Evolutionary conservation across 2,797 vertebrate genomes (phyloP).

Genomic region (Macrochelys suwanniensis): DNA sequence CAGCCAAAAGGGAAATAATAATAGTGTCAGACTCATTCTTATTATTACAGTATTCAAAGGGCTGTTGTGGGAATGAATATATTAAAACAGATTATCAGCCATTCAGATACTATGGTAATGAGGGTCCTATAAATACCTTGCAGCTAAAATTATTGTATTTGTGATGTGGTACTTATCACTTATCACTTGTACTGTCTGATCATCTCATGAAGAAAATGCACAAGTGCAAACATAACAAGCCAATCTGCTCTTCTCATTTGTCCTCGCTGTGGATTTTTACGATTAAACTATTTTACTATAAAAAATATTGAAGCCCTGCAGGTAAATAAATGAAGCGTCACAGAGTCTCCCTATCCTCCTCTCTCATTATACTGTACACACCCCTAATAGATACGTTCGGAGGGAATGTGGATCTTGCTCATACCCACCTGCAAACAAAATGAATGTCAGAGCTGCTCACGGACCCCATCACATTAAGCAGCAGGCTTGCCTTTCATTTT

Average conservation of each 20-base stretch:
- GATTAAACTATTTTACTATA: not conserved
- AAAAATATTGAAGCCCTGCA: not conserved
- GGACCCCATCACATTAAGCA: not conserved
- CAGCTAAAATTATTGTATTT: not conserved
- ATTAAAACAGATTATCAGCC: not conserved
- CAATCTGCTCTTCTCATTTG: not conserved
- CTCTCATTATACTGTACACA: no score
- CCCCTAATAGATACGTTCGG: not conserved
- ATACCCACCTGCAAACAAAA: no score
- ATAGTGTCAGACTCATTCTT: not conserved
- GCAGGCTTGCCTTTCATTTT: not conserved
- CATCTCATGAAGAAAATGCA: not conserved
- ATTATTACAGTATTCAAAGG: not conserved
- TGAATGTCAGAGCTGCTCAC: not conserved
- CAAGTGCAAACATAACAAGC: not conserved
- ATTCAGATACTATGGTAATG: not conserved
- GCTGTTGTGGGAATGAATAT: accelerated
- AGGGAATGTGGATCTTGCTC: not conserved
- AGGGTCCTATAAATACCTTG: not conserved
- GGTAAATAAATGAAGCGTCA: not conserved
- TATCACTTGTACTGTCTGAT: not conserved
- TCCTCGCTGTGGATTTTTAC: not conserved
- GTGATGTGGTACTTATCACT: not conserved
- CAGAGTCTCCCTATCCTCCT: not conserved
- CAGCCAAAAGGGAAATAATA: not conserved